A percentile compares a stretch with the other conserved stretches of the same genome.
These are phyloP conservation scores for Porites lobata DNA, from an alignment of 92 coral and sea anemone species.

Conservation along the genomic window DNA sequence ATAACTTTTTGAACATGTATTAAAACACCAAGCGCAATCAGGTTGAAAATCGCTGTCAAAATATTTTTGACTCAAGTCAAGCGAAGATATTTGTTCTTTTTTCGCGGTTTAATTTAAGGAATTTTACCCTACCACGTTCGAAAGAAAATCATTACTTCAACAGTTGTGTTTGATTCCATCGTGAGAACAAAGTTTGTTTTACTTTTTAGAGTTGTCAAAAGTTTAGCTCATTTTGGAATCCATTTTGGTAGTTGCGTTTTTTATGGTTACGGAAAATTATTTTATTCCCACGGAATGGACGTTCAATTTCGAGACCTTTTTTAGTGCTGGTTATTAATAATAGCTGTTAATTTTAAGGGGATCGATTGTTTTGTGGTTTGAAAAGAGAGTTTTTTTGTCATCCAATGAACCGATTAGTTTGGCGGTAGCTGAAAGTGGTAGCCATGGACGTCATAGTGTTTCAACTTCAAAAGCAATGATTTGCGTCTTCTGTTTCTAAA, in stretches of 20 bases:
- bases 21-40: too few relatives aligned
- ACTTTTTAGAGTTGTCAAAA: not conserved
- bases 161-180: too few relatives aligned
- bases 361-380: not conserved
- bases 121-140: too few relatives aligned
- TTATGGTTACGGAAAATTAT: not conserved
- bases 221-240: not conserved
- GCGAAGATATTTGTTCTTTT: too few relatives aligned
- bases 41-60: too few relatives aligned
- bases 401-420: not conserved
- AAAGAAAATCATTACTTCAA: too few relatives aligned
- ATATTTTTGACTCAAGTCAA: too few relatives aligned
- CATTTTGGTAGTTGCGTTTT: not conserved
- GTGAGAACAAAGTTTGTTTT: not conserved
- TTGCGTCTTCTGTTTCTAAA: not conserved
- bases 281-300: not conserved
- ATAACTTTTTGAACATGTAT: not conserved
- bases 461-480: not conserved
- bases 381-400: not conserved
- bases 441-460: not conserved
- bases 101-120: too few relatives aligned
- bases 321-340: not conserved
- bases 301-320: not conserved
- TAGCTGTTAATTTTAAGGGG: not conserved
- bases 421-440: not conserved